A percentile compares a stretch with the other conserved stretches of the same genome.
These are phyloP conservation scores for Diprion similis DNA, from an alignment of 1,140 invertebrate genomes.

Conservation along the genomic window DNA sequence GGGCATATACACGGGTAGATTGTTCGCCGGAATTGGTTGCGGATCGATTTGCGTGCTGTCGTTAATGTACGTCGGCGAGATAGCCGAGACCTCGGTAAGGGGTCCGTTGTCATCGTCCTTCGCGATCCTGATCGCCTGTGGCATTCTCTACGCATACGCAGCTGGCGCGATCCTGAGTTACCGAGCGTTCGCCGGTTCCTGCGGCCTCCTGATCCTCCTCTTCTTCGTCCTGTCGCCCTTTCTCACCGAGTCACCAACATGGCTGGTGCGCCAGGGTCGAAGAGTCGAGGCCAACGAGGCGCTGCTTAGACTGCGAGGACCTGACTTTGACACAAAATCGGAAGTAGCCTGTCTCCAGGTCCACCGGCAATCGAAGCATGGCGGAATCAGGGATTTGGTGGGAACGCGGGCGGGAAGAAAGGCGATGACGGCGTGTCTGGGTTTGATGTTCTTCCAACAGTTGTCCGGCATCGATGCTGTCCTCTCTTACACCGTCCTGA, in stretches of 20 bases:
- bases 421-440: slow-evolving; percentile 58
- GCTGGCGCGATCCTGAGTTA: slow-evolving; percentile 72
- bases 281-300: slow-evolving; percentile 41
- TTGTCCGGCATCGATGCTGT: slow-evolving; percentile 74
- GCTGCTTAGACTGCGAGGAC: slow-evolving; percentile 70
- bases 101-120: slow-evolving; percentile 66
- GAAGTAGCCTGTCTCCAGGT: slow-evolving; percentile 66
- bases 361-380: slow-evolving; percentile 56
- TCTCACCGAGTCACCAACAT: slow-evolving; percentile 83
- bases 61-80: slow-evolving; percentile 64
- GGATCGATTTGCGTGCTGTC: slow-evolving; percentile 69
- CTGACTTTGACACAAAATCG: slow-evolving; percentile 66
- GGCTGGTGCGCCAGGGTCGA: slow-evolving; percentile 58
- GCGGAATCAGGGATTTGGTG: slow-evolving; percentile 46
- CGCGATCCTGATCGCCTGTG: slow-evolving; percentile 80
- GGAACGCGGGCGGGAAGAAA: slow-evolving; percentile 58
- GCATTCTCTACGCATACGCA: slow-evolving; percentile 78
- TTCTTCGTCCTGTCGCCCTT: slow-evolving; percentile 69
- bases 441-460: slow-evolving; percentile 69
- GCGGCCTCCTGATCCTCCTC: slow-evolving; percentile 68
- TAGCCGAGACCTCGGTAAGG: slow-evolving; percentile 63
- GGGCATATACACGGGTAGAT: slow-evolving; percentile 62
- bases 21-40: slow-evolving; percentile 65
- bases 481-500: slow-evolving; percentile 73
- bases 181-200: slow-evolving; percentile 70